Base-by-base conservation (phyloP, 2,797 vertebrate species). In the Micropoecilia bifurca region DNA sequence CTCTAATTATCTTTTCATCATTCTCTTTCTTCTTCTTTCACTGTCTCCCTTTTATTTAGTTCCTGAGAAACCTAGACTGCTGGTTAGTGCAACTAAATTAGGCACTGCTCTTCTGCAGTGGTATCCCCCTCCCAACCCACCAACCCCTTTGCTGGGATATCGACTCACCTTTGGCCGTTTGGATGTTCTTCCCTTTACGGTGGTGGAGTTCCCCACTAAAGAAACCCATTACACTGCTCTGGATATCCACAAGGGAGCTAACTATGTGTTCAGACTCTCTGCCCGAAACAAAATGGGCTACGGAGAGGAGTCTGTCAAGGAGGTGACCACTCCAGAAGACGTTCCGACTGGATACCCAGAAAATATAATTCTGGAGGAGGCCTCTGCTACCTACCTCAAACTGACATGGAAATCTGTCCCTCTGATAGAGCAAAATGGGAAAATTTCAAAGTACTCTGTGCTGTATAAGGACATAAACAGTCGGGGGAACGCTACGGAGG, bases 251-350 rank as follows among this genome's bases (percentile, higher is more conserved):
- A 97, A 96, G 91, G 98, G 98, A 87, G 96, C 97, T 22, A 96
- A 93, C n/a, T 99, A 99, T 1, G 45, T 97, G 80, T 99, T 99
- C 91, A 96, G 94, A 85, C 97, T 99, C 78, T 97, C 97, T 2
- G 97, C 97, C 93, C 97, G 96, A 83, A 99, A 98, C 95, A 97
- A 96, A 95, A 97, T 98, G 96, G 98, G 98, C 91, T 98, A 97
- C 45, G 98, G 98, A 79, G 97, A 97, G 86, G 98, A 98, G 85
- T 96, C 96, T 16, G 96, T 97, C 77, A 96, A 96, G 92, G 97
- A 98, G 90, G 94, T 98, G 89, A 94, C 96, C 28, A 96, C 97
- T 76, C 96, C 96, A 28, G 98, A 98, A 93, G 97, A 97, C 63
- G 75, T 92, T 68, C 97, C 97, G 45, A 94, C 91, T 89, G 97